Base-by-base conservation (phyloP, 2,888 invertebrate genomes). In the Strigamia crassipes region DNA sequence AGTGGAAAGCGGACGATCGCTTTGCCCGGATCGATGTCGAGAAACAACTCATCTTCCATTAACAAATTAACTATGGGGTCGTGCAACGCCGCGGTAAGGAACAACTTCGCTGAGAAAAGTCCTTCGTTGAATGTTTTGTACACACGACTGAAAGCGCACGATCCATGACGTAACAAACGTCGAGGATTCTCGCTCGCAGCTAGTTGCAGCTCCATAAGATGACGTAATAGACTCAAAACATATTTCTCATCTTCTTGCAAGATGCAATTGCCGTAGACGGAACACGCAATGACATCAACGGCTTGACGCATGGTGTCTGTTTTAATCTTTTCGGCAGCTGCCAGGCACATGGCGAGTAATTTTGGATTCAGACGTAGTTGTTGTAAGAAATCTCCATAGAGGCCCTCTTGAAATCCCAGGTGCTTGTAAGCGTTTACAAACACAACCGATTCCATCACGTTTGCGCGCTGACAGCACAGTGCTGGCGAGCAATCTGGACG, bases 21-120 rank as follows among this genome's bases (percentile, higher is more conserved):
- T 83, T 96, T 96, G 84, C 94, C 93, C 0, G 96, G 95, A 88
- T 98, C 97, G 46, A 96, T 92, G 87, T 98, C 97, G 81, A 97
- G 90, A 88, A 94, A 95, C 88, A 93, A 93, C 87, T 97, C 96
- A 86, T 96, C 96, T 85, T 96, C 95, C 87, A 94, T 94, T 56
- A 99, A 90, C 77, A 98, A 91, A 81, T 93, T 92, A 92, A 97
- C 94, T 80, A 99, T 93, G 0, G 99, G 97, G 77, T 93, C 93
- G 88, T 96, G 94, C 13, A 99, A 90, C 0, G 97, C 95, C 0
- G 97, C 95, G 2, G 96, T 94, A 27, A 99, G 91, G 89, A 98
- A 99, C 86, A 97, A 92, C 85, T 96, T 94, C 0, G 97, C 95
- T 0, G 96, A 94, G 85, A 95, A 93, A 85, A 97, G 91, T 0